Evolutionary conservation across 2,797 vertebrate genomes (phyloP).

Genomic region (Diglossa cyanea): DNA sequence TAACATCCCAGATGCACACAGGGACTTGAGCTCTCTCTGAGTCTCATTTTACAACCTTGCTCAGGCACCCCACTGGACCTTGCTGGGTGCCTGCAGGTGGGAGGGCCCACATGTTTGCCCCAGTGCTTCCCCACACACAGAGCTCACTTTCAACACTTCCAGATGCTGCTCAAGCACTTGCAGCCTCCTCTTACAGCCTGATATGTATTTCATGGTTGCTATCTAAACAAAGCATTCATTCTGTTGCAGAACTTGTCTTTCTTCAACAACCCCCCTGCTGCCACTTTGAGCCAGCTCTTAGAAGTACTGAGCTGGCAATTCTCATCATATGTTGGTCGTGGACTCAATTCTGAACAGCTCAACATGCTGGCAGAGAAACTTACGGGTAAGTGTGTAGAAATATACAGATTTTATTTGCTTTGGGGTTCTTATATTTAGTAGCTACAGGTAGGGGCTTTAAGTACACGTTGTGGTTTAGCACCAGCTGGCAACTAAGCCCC

Average conservation of each 20-base stretch:
- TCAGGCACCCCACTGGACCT: neutral
- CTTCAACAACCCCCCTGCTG: slow-evolving; percentile 88
- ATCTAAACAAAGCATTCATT: neutral
- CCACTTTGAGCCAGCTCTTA: slow-evolving; percentile 88
- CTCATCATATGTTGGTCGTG: slow-evolving; percentile 88
- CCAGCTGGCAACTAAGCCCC: neutral
- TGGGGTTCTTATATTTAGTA: neutral
- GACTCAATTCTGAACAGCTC: slow-evolving; percentile 93
- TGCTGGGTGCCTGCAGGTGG: neutral
- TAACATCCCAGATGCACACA: neutral
- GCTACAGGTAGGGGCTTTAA: neutral
- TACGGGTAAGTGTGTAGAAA: slow-evolving; percentile 75
- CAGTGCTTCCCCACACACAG: rapidly evolving
- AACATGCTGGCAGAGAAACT: slow-evolving; percentile 94
- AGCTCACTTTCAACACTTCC: neutral
- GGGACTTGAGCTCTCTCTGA: neutral
- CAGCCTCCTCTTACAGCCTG: neutral
- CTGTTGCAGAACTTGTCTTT: slow-evolving; percentile 88
- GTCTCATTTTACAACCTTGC: neutral
- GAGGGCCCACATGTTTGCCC: neutral
- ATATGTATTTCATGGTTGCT: neutral
- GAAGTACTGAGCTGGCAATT: slow-evolving; percentile 98
- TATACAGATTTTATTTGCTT: neutral
- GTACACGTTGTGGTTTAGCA: neutral
- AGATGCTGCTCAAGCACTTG: neutral